Conservation (phyloP, 2,888 invertebrate genomes). For the Platycnemis pennipes region DNA sequence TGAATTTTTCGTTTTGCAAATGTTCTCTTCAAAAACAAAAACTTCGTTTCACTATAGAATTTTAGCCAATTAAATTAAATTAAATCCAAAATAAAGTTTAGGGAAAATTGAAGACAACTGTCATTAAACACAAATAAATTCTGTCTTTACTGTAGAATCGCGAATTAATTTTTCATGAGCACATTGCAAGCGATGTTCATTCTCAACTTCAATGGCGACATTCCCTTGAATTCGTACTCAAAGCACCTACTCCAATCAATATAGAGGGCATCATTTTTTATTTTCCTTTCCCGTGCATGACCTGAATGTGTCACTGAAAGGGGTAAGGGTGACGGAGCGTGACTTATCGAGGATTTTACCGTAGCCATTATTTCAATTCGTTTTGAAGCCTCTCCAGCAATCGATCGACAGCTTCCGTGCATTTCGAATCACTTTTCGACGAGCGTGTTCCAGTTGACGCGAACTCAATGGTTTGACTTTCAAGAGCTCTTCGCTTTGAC, state of each 20-base stretch:
- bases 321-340: constrained; percentile 10
- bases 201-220: neutral
- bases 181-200: neutral
- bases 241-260: neutral
- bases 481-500: neutral
- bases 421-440: neutral
- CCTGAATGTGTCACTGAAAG: neutral
- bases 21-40: no score
- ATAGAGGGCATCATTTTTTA: neutral
- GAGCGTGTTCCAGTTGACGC: neutral
- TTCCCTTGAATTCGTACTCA: neutral
- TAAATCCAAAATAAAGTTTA: no score
- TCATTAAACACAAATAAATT: no score
- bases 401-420: neutral
- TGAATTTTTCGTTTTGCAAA: no score
- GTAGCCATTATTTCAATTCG: constrained; percentile 18
- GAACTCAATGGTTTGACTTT: neutral
- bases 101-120: no score
- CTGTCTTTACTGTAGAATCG: no score
- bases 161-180: no score
- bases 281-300: neutral
- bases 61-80: no score
- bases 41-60: no score
- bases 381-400: neutral
- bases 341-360: neutral